A percentile compares a stretch with the other conserved stretches of the same genome.
phyloP scores from a whole-genome alignment of 2,113 vertebrate species.

The Tauraco erythrolophus region DNA sequence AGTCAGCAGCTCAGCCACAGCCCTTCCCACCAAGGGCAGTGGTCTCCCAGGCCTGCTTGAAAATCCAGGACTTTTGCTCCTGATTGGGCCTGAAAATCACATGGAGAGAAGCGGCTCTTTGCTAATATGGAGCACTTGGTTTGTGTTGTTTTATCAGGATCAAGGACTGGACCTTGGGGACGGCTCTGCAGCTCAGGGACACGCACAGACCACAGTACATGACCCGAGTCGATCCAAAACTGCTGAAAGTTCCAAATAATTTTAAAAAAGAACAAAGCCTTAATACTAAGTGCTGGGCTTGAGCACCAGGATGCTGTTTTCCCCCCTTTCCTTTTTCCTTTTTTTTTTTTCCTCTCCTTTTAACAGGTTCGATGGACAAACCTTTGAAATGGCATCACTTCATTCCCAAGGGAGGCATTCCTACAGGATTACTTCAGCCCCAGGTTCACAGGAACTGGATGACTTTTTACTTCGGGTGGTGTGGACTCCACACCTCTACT shows the following conservation, averaged over 20 bases:
- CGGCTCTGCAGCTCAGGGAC: not conserved
- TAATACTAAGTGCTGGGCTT: not conserved
- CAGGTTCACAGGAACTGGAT: not conserved
- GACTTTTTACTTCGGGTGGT: not conserved
- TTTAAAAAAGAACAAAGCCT: not conserved
- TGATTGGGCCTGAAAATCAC: not conserved
- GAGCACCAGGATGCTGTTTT: not conserved
- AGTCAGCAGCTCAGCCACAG: not conserved
- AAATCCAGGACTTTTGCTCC: not conserved
- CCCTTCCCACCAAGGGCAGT: accelerated
- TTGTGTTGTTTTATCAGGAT: accelerated
- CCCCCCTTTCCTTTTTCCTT: accelerated
- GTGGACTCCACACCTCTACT: not conserved
- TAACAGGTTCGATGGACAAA: not conserved
- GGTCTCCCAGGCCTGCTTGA: not conserved
- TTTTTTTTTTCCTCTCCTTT: not conserved
- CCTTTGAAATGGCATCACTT: not conserved
- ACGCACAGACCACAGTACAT: not conserved
- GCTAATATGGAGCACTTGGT: not conserved
- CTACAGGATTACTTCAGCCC: not conserved
- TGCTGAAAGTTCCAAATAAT: not conserved
- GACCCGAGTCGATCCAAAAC: not conserved
- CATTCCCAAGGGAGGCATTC: not conserved
- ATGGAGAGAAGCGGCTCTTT: not conserved
- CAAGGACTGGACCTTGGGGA: not conserved